These are phyloP conservation scores for Tauraco hartlaubi DNA, from an alignment of 2,797 vertebrate species.

Conservation along the genomic window DNA sequence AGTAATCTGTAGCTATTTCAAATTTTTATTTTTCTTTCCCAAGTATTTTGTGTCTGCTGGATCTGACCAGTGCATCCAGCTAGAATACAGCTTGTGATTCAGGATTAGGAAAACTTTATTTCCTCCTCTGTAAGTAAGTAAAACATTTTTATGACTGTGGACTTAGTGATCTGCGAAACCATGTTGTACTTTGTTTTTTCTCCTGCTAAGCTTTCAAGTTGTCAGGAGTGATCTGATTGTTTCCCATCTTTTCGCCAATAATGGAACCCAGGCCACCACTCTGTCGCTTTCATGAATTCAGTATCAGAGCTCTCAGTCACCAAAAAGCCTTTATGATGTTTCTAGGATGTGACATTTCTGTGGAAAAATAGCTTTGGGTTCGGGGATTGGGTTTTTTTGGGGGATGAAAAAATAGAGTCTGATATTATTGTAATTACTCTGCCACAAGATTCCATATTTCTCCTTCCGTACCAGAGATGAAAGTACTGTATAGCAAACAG, in stretches of 20 bases:
- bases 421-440: slow-evolving; percentile 11
- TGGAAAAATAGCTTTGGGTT: slow-evolving; percentile 21
- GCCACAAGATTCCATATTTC: neutral
- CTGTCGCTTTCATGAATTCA: neutral
- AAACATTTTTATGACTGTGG: neutral
- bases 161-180: slow-evolving; percentile 8
- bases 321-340: slow-evolving; percentile 13
- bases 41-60: neutral
- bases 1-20: slow-evolving; percentile 8
- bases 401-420: neutral
- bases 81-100: neutral
- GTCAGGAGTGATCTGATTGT: slow-evolving; percentile 32
- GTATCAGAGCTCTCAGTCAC: neutral
- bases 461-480: neutral
- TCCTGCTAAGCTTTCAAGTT: slow-evolving; percentile 41
- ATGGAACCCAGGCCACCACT: neutral
- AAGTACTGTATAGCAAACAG: neutral
- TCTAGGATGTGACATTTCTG: slow-evolving; percentile 17
- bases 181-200: neutral
- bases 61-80: neutral
- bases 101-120: slow-evolving; percentile 17
- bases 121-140: neutral
- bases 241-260: slow-evolving; percentile 25
- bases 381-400: neutral
- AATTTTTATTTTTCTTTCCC: neutral